A percentile compares a stretch with the other conserved stretches of the same genome.
phyloP scores from a whole-genome alignment of 2,888 invertebrate species.

The Slavum lentiscoides region DNA sequence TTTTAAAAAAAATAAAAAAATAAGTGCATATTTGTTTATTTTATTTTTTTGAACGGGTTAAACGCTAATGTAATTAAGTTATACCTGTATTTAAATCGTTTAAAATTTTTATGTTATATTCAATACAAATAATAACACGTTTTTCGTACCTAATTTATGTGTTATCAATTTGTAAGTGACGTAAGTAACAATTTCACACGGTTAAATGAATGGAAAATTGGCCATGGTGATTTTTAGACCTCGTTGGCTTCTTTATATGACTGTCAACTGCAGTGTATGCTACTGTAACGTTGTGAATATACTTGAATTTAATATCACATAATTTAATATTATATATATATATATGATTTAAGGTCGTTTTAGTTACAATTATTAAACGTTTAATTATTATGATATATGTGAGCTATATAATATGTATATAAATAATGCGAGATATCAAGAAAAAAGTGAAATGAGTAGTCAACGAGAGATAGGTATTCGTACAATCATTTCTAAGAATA shows the following conservation, averaged over 20 bases:
- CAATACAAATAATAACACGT: neutral
- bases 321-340: too few relatives aligned
- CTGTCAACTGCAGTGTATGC: neutral
- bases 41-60: neutral
- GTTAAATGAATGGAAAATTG: neutral
- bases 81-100: neutral
- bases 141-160: neutral
- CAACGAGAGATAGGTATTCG: too few relatives aligned
- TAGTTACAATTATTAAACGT: neutral
- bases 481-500: too few relatives aligned
- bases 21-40: too few relatives aligned
- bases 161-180: neutral
- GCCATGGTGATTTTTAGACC: constrained; percentile 3
- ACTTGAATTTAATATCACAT: neutral
- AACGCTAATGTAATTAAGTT: neutral
- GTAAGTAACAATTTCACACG: neutral
- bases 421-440: neutral
- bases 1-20: too few relatives aligned
- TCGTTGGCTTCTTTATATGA: neutral
- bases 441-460: neutral
- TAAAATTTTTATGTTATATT: neutral
- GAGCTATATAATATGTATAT: neutral
- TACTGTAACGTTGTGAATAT: constrained; percentile 12
- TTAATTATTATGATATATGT: neutral
- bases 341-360: constrained; percentile 1